phyloP scores from a whole-genome alignment of 2,797 vertebrate genomes.

The Tenualosa ilisha region DNA sequence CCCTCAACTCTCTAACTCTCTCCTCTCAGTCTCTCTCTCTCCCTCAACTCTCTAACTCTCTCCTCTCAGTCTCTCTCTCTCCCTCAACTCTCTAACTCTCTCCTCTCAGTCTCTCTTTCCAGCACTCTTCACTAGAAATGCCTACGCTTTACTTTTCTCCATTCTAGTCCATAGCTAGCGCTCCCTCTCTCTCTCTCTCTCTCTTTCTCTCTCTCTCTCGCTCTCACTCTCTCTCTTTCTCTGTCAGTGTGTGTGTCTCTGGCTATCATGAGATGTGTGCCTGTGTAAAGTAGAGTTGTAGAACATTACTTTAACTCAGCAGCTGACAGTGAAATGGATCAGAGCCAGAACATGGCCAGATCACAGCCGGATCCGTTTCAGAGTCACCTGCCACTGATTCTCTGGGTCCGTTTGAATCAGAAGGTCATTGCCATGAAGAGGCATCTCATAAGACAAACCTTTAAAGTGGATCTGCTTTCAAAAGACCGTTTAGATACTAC shows the following conservation, averaged over 20 bases:
- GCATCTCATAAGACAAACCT: no score
- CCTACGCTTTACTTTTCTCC: not conserved
- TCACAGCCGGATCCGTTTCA: not conserved
- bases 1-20: no score
- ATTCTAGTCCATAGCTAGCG: conserved; percentile 1
- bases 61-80: conserved; percentile 11
- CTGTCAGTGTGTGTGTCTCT: conserved; percentile 32
- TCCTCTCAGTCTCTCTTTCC: conserved; percentile 14
- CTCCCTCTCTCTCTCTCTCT: conserved; percentile 5
- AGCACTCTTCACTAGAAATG: not conserved
- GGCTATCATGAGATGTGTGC: not conserved
- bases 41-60: no score
- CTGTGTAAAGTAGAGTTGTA: not conserved
- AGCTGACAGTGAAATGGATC: not conserved
- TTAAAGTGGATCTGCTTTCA: no score
- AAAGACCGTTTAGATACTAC: no score
- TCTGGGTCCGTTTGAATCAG: no score
- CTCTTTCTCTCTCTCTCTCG: conserved; percentile 42
- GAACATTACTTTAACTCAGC: not conserved
- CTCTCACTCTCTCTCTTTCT: conserved; percentile 36
- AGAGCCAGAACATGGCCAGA: not conserved
- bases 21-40: no score
- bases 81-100: no score
- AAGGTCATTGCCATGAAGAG: not conserved
- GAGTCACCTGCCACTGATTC: not conserved